These are phyloP conservation scores for Bubo scandiacus DNA, from an alignment of 2,113 vertebrate genomes.

Conservation along the genomic window DNA sequence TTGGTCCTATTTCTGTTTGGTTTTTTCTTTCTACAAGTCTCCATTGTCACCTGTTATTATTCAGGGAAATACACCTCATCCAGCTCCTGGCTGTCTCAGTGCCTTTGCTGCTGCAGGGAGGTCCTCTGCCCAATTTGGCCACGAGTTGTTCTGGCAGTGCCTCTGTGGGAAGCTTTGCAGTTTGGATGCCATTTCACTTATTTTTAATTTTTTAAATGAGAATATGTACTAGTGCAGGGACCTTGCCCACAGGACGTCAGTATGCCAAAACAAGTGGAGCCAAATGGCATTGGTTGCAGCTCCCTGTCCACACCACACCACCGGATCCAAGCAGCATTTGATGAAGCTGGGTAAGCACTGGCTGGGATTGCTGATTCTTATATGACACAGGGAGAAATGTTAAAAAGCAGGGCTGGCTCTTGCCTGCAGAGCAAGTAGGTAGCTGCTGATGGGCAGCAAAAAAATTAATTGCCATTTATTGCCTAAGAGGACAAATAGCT, in stretches of 20 bases:
- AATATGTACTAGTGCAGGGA: not conserved
- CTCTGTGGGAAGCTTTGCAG: not conserved
- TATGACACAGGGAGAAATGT: not conserved
- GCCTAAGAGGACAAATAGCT: not conserved
- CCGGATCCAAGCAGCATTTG: not conserved
- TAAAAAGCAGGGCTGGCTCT: not conserved
- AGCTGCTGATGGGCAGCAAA: not conserved
- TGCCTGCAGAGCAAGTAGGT: not conserved
- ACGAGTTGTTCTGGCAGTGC: not conserved
- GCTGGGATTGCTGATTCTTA: not conserved
- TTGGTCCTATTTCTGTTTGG: not conserved
- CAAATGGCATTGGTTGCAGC: not conserved
- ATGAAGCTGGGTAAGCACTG: not conserved
- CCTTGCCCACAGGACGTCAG: not conserved
- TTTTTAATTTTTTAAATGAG: not conserved
- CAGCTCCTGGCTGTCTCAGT: not conserved
- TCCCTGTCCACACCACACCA: not conserved
- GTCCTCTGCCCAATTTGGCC: not conserved
- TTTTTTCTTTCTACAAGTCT: not conserved
- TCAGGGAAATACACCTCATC: not conserved
- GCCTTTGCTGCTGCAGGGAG: not conserved
- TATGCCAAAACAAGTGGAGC: not conserved
- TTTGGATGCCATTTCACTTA: not conserved
- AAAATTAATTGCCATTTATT: not conserved
- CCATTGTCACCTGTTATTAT: not conserved